Evolutionary conservation across 2,888 invertebrate genomes (phyloP), one percentile per base, ranked within the genome.

Genomic region (Ecdyonurus torrentis): DNA sequence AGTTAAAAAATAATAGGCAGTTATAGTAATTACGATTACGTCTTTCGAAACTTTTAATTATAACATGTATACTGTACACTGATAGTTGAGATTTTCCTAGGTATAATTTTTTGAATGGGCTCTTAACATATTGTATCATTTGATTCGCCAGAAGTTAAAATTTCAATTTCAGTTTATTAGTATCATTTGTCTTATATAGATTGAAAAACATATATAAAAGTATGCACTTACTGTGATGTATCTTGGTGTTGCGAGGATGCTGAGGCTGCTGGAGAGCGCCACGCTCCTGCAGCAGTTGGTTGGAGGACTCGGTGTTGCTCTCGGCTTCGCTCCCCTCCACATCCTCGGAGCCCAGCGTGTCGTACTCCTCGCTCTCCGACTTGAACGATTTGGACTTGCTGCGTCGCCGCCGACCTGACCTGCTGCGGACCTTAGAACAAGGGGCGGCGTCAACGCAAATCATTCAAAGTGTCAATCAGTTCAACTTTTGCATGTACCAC

Each of bases 281-380:
- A 76, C 69, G 77, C 76, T 66, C 78, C 77, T 61, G 78, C 74
- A 67, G 78, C 69, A 86, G 78, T 70, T 86, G 86, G 76, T 85
- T 86, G 73, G 85, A 85, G 69, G 85, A 85, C 76, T 86, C 85
- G 63, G 85, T 85, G 70, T 85, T 79, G 72, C 86, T 86, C 70
- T 84, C 55, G 7, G 5, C 55, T n/a, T 55, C 55, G 72, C 86
- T 86, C 70, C 84, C 15, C 15, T 55, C 55, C 55, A 20, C 15
- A n/a, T 55, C 55, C 55, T 80, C 80, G 58, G 79, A 79, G 65
- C 79, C 80, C 23, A 80, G 71, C 53, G 79, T 80, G 69, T 80
- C 80, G 67, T 80, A 79, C 68, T 80, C 80, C 68, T 80, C 80
- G n/a, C 79, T 79, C 68, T 80, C 80, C 2, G 80, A 79, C 68